Percentiles rank a stretch among this genome's conserved stretches.
Conservation (phyloP, 1,140 invertebrate species). For the Metopolophium dirhodum region DNA sequence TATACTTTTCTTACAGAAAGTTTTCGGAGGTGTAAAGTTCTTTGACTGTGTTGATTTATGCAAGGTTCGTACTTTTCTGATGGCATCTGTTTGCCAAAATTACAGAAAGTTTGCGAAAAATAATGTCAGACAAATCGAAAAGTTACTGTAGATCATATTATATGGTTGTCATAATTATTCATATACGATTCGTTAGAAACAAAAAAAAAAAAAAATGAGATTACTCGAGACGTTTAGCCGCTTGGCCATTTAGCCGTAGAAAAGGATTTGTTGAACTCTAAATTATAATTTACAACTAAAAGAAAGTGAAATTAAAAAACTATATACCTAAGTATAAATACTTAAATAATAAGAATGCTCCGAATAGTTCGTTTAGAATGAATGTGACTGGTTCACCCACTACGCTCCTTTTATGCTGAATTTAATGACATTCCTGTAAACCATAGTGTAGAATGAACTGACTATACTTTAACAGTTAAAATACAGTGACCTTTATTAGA, state of each 20-base stretch:
- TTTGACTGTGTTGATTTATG: conserved; percentile 33
- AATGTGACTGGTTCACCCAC: not conserved
- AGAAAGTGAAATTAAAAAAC: not conserved
- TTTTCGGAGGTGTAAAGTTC: conserved; percentile 9
- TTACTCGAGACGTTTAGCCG: not conserved
- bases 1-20: not conserved
- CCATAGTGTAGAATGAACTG: not conserved
- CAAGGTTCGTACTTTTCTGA: not conserved
- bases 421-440: conserved; percentile 28
- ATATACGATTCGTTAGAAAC: not conserved
- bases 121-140: not conserved
- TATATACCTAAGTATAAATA: not conserved
- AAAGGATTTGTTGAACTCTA: not conserved
- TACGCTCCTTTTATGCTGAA: not conserved
- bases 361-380: not conserved
- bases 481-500: not conserved
- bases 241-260: not conserved
- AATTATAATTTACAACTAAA: conserved; percentile 1
- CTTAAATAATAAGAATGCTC: not conserved
- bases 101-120: conserved; percentile 6
- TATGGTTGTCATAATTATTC: not conserved
- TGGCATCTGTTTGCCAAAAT: not conserved
- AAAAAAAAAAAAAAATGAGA: not conserved
- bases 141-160: not conserved
- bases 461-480: not conserved